Conservation (phyloP, 1,140 invertebrate genomes). For the Aporrectodea caliginosa region DNA sequence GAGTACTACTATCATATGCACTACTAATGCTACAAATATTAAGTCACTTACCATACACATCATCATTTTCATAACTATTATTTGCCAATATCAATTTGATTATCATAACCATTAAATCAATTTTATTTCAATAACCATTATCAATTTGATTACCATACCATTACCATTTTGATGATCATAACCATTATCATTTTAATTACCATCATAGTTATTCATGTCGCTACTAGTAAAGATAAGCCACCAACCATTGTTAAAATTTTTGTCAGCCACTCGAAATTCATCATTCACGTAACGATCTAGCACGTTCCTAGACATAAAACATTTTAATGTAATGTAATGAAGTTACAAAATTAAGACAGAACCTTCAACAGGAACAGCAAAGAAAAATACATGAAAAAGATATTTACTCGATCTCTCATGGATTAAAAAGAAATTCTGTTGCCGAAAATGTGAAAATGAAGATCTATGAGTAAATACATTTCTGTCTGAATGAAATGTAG, state of each 20-base stretch:
- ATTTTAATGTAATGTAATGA: not conserved
- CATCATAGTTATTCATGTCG: not conserved
- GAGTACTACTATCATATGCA: no score
- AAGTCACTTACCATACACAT: no score
- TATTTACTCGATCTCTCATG: not conserved
- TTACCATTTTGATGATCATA: not conserved
- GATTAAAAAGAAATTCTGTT: not conserved
- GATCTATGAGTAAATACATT: no score
- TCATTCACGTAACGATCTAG: slow-evolving; percentile 54
- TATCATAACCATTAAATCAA: not conserved
- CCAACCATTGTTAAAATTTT: slow-evolving; percentile 52
- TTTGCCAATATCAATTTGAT: no score
- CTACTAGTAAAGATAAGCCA: slow-evolving; percentile 13
- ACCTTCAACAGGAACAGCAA: no score
- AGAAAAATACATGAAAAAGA: not conserved
- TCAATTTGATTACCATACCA: not conserved
- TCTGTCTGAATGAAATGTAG: no score
- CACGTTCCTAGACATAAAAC: slow-evolving; percentile 46
- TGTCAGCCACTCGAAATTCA: slow-evolving; percentile 49
- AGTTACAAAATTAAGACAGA: not conserved
- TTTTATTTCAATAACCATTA: not conserved
- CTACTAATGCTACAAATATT: no score
- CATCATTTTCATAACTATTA: no score
- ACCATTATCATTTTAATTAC: not conserved
- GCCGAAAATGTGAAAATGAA: no score